A percentile compares a stretch with the other conserved stretches of the same genome.
Conservation (phyloP, 1,140 invertebrate genomes). For the Batillaria attramentaria region DNA sequence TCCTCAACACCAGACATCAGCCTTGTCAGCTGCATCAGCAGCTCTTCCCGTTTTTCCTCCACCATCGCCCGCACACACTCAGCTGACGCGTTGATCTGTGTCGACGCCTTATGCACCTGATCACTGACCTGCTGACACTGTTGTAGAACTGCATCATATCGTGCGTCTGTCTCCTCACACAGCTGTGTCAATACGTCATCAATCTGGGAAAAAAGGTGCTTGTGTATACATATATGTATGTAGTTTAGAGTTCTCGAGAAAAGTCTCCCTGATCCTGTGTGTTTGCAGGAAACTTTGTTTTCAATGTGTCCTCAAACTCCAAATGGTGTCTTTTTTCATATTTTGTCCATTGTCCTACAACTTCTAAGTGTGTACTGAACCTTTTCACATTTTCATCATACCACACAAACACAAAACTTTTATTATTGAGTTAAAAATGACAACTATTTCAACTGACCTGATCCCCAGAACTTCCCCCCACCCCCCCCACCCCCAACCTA, state of each 20-base stretch:
- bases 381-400: neutral
- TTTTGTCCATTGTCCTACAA: neutral
- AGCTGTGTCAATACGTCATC: neutral
- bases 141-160: neutral
- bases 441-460: neutral
- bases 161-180: constrained; percentile 12
- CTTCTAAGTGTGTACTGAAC: neutral
- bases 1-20: neutral
- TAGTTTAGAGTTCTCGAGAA: no score
- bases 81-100: neutral
- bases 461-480: neutral
- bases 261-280: neutral
- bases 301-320: neutral
- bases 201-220: neutral
- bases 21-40: neutral
- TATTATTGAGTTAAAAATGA: neutral
- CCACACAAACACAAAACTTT: neutral
- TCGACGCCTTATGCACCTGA: neutral
- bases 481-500: neutral
- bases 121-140: neutral
- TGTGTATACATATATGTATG: neutral
- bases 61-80: neutral
- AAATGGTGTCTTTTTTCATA: neutral
- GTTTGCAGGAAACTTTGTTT: neutral
- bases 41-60: neutral